A percentile compares a stretch with the other conserved stretches of the same genome.
Conservation (phyloP, 2,797 vertebrate species). For the Siniperca undulata region DNA sequence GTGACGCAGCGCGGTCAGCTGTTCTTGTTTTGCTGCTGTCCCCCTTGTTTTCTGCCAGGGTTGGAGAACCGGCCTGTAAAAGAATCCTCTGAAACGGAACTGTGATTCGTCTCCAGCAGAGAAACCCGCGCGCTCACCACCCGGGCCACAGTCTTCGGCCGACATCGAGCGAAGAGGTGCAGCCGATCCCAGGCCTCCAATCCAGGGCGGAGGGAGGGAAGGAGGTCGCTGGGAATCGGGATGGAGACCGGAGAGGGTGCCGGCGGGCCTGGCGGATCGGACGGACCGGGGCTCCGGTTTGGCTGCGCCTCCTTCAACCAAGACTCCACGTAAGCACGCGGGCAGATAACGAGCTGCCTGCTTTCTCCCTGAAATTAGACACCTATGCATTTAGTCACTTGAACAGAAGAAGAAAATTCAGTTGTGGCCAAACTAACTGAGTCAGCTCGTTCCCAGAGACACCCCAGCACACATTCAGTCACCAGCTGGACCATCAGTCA, state of each 20-base stretch:
- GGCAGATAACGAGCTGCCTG: neutral
- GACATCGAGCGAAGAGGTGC: constrained; percentile 75
- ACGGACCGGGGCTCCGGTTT: constrained; percentile 69
- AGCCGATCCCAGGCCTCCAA: constrained; percentile 85
- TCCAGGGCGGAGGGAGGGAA: constrained; percentile 81
- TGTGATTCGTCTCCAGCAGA: rapidly evolving
- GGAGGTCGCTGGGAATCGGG: constrained; percentile 83
- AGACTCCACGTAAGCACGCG: constrained; percentile 93
- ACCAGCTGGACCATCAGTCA: no score
- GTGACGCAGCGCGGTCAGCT: constrained; percentile 84
- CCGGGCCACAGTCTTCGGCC: constrained; percentile 51
- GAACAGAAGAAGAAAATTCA: neutral
- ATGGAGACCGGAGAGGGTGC: constrained; percentile 84
- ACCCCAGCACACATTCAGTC: no score
- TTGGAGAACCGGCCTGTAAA: neutral
- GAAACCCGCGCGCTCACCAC: neutral
- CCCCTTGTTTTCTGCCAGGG: constrained; percentile 21
- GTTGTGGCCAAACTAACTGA: neutral
- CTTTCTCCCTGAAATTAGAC: neutral
- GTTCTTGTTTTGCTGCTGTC: constrained; percentile 83
- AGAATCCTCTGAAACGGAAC: neutral
- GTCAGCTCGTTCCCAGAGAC: neutral
- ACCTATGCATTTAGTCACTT: neutral
- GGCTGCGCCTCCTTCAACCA: constrained; percentile 94
- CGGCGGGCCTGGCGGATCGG: constrained; percentile 58